Percentiles rank a stretch among this genome's conserved stretches.
phyloP scores from a whole-genome alignment of 2,113 vertebrate genomes.

The Geothlypis trichas region DNA sequence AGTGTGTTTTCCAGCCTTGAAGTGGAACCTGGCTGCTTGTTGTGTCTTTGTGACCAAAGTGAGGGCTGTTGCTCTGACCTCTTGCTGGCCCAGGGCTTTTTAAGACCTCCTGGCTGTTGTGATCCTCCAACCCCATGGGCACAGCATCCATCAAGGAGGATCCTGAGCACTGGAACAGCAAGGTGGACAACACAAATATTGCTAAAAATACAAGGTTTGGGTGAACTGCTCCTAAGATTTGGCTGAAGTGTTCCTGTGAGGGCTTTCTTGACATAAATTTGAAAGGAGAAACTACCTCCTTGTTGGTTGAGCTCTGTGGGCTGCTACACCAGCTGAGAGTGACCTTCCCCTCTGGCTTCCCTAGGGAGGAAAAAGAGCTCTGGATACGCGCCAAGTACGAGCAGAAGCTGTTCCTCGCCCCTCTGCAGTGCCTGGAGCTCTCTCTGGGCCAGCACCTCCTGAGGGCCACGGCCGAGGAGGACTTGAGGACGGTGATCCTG shows the following conservation, averaged over 20 bases:
- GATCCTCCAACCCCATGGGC: fast-evolving
- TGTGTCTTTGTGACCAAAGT: not conserved
- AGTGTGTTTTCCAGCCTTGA: not conserved
- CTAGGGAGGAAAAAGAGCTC: slow-evolving; percentile 93
- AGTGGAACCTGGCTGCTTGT: not conserved
- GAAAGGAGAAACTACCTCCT: not conserved
- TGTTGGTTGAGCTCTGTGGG: not conserved
- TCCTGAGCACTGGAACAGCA: fast-evolving
- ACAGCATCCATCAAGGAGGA: not conserved
- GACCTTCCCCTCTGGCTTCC: slow-evolving; percentile 22
- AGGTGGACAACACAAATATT: not conserved
- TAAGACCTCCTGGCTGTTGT: not conserved
- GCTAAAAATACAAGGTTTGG: not conserved
- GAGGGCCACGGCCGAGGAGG: slow-evolving; percentile 87
- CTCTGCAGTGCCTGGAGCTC: slow-evolving; percentile 81
- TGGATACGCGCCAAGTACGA: slow-evolving; percentile 98
- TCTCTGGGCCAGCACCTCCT: slow-evolving; percentile 91
- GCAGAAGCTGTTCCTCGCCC: slow-evolving; percentile 92
- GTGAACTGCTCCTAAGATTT: not conserved
- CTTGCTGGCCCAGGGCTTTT: not conserved
- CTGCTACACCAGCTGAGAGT: not conserved
- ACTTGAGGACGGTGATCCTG: slow-evolving; percentile 86
- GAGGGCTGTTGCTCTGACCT: not conserved
- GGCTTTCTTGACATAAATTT: not conserved
- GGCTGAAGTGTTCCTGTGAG: not conserved